phyloP scores from a whole-genome alignment of 2,888 invertebrate genomes.

The Drosophila imparisetae region DNA sequence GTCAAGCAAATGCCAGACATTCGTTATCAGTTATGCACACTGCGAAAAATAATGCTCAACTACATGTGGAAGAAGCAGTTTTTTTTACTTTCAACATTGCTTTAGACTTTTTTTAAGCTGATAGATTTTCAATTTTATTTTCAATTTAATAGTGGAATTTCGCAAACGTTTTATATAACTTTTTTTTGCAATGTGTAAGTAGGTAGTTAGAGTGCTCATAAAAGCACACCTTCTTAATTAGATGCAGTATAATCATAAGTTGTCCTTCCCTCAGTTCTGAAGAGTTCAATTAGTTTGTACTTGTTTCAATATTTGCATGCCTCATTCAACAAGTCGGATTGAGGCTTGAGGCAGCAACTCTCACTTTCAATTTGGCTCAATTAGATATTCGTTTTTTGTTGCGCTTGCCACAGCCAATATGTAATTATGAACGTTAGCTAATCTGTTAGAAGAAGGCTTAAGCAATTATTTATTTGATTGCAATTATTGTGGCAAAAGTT shows the following conservation, averaged over 20 bases:
- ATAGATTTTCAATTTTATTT: not conserved
- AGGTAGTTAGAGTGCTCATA: not conserved
- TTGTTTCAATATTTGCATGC: not conserved
- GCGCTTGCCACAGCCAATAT: constrained; percentile 22
- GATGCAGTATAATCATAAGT: not conserved
- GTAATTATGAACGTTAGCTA: constrained; percentile 22
- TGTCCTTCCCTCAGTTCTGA: not conserved
- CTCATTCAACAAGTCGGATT: not conserved
- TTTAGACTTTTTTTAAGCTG: too few species aligned
- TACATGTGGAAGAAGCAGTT: fast-evolving
- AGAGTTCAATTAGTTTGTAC: not conserved
- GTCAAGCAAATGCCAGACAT: not conserved
- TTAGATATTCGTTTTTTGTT: constrained; percentile 8
- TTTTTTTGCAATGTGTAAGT: not conserved
- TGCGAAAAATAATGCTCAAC: not conserved
- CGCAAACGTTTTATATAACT: fast-evolving
- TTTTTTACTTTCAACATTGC: not conserved
- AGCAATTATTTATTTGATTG: constrained; percentile 48
- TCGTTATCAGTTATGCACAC: not conserved
- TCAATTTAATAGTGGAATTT: not conserved
- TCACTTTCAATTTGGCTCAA: constrained; percentile 21
- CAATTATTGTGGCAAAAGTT: constrained; percentile 51
- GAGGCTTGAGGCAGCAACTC: not conserved
- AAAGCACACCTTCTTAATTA: not conserved
- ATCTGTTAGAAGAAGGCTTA: constrained; percentile 34